Evolutionary conservation across 2,888 invertebrate genomes (phyloP).

Genomic region (Leptodirus hochenwartii): DNA sequence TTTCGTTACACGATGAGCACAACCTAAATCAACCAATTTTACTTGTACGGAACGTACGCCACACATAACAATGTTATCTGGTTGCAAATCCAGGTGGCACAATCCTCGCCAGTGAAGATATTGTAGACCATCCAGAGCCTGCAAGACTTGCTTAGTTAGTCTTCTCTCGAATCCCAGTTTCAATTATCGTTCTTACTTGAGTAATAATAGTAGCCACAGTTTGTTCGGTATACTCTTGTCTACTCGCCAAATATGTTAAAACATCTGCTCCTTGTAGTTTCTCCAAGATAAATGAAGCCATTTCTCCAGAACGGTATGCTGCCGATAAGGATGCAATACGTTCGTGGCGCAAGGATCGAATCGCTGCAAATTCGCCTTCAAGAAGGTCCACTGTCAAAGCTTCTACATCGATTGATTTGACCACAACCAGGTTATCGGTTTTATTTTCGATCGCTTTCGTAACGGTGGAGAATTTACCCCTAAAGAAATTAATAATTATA

Average conservation of each 20-base stretch:
- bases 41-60: constrained; percentile 68
- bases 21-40: constrained; percentile 85
- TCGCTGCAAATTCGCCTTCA: constrained; percentile 66
- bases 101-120: constrained; percentile 90
- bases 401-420: constrained; percentile 60
- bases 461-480: constrained; percentile 76
- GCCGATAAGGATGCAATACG: constrained; percentile 60
- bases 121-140: constrained; percentile 73
- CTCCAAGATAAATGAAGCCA: constrained; percentile 56
- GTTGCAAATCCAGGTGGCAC: constrained; percentile 79
- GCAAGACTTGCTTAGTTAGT: constrained; percentile 7
- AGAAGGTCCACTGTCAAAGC: constrained; percentile 46
- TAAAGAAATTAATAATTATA: constrained; percentile 17
- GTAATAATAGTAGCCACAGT: constrained; percentile 72
- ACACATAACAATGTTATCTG: constrained; percentile 88
- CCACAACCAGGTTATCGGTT: constrained; percentile 58
- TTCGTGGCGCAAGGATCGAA: constrained; percentile 71
- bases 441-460: constrained; percentile 64
- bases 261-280: constrained; percentile 85
- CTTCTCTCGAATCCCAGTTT: not conserved
- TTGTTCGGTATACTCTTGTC: constrained; percentile 85
- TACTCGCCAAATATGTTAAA: constrained; percentile 69
- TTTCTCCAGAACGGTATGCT: constrained; percentile 50
- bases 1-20: constrained; percentile 64
- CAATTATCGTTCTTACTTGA: constrained; percentile 33